These are phyloP conservation scores for Dallia pectoralis DNA, from an alignment of 2,797 vertebrate genomes.

Conservation along the genomic window DNA sequence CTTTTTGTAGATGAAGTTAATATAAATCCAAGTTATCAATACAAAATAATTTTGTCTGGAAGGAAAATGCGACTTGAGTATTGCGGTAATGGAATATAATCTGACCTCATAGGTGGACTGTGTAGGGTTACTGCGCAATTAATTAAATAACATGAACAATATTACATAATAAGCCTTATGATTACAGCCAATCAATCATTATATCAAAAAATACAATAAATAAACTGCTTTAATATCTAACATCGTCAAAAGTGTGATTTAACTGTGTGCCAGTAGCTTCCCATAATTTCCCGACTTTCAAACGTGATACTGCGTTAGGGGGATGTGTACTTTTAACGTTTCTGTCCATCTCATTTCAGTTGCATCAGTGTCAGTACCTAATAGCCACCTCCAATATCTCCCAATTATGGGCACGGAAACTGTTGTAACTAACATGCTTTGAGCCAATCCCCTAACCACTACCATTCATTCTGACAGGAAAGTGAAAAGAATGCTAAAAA, in stretches of 20 bases:
- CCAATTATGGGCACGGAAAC: not conserved
- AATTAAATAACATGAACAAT: conserved; percentile 38
- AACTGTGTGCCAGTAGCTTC: conserved; percentile 39
- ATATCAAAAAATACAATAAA: not conserved
- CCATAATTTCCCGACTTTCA: conserved; percentile 27
- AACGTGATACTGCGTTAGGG: conserved; percentile 14
- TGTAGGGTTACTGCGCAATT: conserved; percentile 28
- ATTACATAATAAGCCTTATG: conserved; percentile 25
- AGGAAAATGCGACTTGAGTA: conserved; percentile 61
- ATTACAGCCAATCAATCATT: conserved; percentile 9
- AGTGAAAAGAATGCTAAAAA: not conserved
- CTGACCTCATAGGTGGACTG: conserved; percentile 42
- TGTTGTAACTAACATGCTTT: not conserved
- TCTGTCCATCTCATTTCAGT: conserved; percentile 2
- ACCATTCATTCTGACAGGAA: not conserved
- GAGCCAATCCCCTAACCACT: not conserved
- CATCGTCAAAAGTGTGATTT: conserved; percentile 47
- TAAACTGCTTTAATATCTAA: conserved; percentile 14
- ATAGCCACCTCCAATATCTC: not conserved
- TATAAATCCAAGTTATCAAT: conserved; percentile 20
- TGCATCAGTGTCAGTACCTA: not conserved
- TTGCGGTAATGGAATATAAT: conserved; percentile 44
- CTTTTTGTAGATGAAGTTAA: conserved; percentile 26
- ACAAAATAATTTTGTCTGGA: conserved; percentile 33
- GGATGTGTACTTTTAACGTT: conserved; percentile 2